These are phyloP conservation scores for Parnassius glacialis DNA, from an alignment of 2,888 invertebrate species.

Conservation along the genomic window DNA sequence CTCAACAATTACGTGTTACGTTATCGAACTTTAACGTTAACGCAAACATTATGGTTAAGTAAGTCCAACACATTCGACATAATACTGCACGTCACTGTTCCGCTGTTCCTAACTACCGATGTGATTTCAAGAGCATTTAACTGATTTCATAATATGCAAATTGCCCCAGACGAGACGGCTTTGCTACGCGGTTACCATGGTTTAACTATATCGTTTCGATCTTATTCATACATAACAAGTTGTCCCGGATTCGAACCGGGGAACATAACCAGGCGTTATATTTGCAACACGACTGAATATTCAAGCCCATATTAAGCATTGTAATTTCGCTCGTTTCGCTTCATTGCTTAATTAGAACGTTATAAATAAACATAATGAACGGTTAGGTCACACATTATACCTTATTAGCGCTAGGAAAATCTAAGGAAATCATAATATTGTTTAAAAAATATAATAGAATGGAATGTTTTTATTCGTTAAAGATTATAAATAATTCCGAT, in stretches of 20 bases:
- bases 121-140: slow-evolving; percentile 39
- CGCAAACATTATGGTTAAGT: slow-evolving; percentile 26
- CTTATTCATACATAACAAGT: slow-evolving; percentile 68
- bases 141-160: slow-evolving; percentile 52
- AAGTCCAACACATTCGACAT: slow-evolving; percentile 22
- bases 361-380: slow-evolving; percentile 4
- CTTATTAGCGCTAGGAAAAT: no score
- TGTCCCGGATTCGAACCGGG: slow-evolving; percentile 32
- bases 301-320: slow-evolving; percentile 3
- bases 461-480: no score
- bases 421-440: no score
- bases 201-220: slow-evolving; percentile 60
- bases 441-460: no score
- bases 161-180: slow-evolving; percentile 46
- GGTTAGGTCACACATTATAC: no score
- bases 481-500: no score
- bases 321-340: not conserved
- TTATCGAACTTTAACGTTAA: slow-evolving; percentile 8
- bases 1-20: slow-evolving; percentile 35
- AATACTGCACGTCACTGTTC: slow-evolving; percentile 29
- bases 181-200: slow-evolving; percentile 58
- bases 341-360: not conserved
- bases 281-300: not conserved
- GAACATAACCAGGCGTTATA: not conserved
- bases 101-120: slow-evolving; percentile 45